Conservation (phyloP, 2,797 vertebrate species). For the Danio jaintianensis region DNA sequence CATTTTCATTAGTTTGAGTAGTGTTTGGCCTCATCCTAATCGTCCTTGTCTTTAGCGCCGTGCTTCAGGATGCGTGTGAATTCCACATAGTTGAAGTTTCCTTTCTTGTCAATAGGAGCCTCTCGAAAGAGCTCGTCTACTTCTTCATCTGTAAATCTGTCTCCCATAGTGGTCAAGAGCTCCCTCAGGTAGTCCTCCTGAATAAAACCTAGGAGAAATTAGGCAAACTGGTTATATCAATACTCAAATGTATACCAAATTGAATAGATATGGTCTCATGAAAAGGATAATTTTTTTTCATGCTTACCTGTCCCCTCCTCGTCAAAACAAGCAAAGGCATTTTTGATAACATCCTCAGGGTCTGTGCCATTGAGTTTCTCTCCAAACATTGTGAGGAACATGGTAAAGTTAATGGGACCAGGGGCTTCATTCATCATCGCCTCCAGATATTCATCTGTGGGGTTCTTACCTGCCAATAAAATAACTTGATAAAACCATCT, state of each 20-base stretch:
- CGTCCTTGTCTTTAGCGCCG: constrained; percentile 94
- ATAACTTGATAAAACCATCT: neutral
- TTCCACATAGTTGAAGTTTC: constrained; percentile 95
- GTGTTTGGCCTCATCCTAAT: constrained; percentile 73
- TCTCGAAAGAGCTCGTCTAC: constrained; percentile 94
- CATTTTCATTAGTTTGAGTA: constrained; percentile 21
- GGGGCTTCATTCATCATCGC: constrained; percentile 97
- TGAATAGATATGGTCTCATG: too few relatives aligned
- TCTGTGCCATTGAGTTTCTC: constrained; percentile 95
- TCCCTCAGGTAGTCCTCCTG: constrained; percentile 92
- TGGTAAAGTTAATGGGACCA: constrained; percentile 89
- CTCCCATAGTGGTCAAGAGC: constrained; percentile 94
- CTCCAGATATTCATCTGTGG: constrained; percentile 93
- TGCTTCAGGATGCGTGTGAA: constrained; percentile 97
- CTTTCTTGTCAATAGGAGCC: constrained; percentile 94
- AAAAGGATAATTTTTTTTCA: neutral
- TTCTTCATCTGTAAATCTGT: constrained; percentile 93
- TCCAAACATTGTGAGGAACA: constrained; percentile 98
- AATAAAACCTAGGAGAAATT: constrained; percentile 80
- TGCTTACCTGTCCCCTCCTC: constrained; percentile 89
- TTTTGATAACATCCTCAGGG: constrained; percentile 92
- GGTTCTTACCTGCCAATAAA: constrained; percentile 87
- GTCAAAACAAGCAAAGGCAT: constrained; percentile 94
- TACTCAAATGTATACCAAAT: neutral
- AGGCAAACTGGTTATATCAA: neutral